Percentiles rank a stretch among this genome's conserved stretches.
These are phyloP conservation scores for Phalanger gymnotis DNA, from an alignment of 2,797 vertebrate species.

Conservation along the genomic window DNA sequence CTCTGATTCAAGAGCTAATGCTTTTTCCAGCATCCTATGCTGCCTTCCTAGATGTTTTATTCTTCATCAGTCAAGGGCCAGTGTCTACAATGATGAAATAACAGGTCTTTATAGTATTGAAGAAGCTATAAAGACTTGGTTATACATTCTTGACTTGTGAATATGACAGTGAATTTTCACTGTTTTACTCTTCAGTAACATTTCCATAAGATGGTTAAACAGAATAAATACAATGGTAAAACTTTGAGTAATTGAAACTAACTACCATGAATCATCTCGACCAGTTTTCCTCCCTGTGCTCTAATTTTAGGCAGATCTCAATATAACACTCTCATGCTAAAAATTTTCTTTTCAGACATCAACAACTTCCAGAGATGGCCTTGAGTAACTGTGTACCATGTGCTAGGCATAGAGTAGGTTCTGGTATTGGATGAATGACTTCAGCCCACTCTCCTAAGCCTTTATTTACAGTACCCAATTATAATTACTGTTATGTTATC, in stretches of 20 bases:
- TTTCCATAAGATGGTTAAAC: not conserved
- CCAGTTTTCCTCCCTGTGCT: not conserved
- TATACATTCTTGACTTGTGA: conserved; percentile 3
- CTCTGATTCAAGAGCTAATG: not conserved
- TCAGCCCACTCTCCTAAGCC: not conserved
- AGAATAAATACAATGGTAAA: conserved; percentile 42
- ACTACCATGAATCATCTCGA: not conserved
- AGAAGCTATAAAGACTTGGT: not conserved
- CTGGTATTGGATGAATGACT: not conserved
- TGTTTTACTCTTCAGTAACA: conserved; percentile 16
- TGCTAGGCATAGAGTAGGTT: not conserved
- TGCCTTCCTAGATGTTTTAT: not conserved
- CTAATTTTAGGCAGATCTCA: conserved; percentile 1
- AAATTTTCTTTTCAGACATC: not conserved
- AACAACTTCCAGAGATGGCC: not conserved
- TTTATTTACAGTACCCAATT: conserved; percentile 14
- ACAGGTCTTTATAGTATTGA: not conserved
- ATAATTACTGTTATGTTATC: not conserved
- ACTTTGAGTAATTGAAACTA: conserved; percentile 2
- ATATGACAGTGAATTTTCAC: not conserved
- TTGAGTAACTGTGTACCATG: not conserved
- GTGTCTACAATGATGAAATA: not conserved
- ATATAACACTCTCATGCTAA: not conserved
- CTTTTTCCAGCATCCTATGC: not conserved
- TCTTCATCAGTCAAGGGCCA: not conserved